Base-by-base conservation (phyloP, 2,888 invertebrate species). In the Teinopalpus imperialis region DNA sequence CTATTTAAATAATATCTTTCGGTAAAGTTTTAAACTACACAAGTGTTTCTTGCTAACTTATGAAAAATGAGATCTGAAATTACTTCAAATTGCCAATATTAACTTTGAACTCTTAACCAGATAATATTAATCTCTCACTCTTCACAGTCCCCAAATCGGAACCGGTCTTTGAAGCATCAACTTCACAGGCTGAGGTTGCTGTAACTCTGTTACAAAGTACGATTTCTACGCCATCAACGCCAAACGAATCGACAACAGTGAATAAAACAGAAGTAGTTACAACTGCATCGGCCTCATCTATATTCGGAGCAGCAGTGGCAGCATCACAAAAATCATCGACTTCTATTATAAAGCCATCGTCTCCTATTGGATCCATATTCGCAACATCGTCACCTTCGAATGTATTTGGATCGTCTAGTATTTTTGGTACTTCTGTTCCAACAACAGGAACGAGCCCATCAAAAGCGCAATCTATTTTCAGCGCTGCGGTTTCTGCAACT, bases 291-390 rank as follows among this genome's bases (percentile, higher is more conserved):
- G 52, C 63, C 5, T 56, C 78, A 1, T 69, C 74, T 26, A 53
- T 81, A 43, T 81, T 81, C 43, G 70, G 72, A 26, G 57, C 67
- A 10, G 64, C 69, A 9, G 57, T 63, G 9, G 60, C 61, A 3
- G n/a, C n/a, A n/a, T 57, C 69, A 12, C 62, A 61, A 48, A 49
- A 47, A 24, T n/a, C 45, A 8, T 30, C 35, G 3, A 18, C 8
- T 3, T 12, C 48, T 4, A 37, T 42, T 3, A 49, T 53, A 3
- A 51, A 53, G 35, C 52, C 54, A 35, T 51, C 53, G n/a, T 45
- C 57, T 4, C 50, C 51, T 31, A 37, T 60, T 20, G 54, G 54
- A 3, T 66, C 69, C 2, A 45, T 72, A 42, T 68, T 69, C 35
- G 63, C 60, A 9, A 49, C 60, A 8, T 31, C 57, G n/a, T 43